Base-by-base conservation (phyloP, 2,888 invertebrate genomes). In the Eristalis tenax region DNA sequence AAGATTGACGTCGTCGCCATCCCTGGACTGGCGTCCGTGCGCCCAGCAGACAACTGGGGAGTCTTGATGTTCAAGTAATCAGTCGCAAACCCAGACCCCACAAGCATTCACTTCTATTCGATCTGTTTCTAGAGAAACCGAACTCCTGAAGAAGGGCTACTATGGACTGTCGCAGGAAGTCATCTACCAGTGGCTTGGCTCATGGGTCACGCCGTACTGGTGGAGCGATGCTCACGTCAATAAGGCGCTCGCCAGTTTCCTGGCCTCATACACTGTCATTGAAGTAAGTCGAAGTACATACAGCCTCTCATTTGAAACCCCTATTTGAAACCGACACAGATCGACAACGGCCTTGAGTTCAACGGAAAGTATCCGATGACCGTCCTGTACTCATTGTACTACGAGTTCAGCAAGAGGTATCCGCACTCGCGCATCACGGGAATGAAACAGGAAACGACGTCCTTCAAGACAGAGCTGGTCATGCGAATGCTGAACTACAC, bases 401-500 rank as follows among this genome's bases (percentile, higher is more conserved):
- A 97, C 90, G 97, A 97, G 93, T 96, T 96, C 90, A 96, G 96
- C 90, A 96, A 96, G 90, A 94, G 96, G 1, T 96, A 96, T 91
- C 96, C 97, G 0, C 96, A 96, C 92, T 96, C 96, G 0, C 94
- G 96, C 80, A 96, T 96, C 88, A 96, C 96, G 0, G 96, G 96
- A 50, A 95, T 95, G 91, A 95, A 95, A 88, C 94, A 95, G 70
- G 96, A 97, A 91, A 96, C 96, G 0, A 94, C 95, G 0, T 95
- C 96, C 40, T 95, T 95, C 3, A 96, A 97, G 93, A 96, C 96
- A 1, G 96, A 96, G 91, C 92, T 97, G 43, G 94, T 98, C 11
- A 97, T 99, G 92, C 94, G 98, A 35, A 99, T 98, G 98, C 95
- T 99, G 91, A 96, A 97, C 91, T 96, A 96, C 89, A 97, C 97